Evolutionary conservation across 2,888 invertebrate species (phyloP).

Genomic region (Drosophila eohydei): DNA sequence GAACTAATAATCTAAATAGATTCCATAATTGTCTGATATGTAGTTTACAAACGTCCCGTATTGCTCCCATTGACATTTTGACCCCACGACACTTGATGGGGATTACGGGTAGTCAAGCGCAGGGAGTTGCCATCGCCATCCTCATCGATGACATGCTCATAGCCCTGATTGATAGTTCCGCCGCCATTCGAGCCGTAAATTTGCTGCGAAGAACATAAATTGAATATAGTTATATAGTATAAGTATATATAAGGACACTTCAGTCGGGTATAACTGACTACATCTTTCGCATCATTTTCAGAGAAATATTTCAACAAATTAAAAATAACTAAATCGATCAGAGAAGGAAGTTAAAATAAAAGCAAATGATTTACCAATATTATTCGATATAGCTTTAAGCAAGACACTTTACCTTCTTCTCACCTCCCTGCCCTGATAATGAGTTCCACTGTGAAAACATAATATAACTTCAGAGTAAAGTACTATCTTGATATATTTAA

Average conservation of each 20-base stretch:
- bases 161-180: slow-evolving; percentile 92
- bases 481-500: too few relatives aligned
- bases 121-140: slow-evolving; percentile 91
- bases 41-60: slow-evolving; percentile 81
- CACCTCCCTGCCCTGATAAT: too few relatives aligned
- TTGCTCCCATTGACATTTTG: slow-evolving; percentile 83
- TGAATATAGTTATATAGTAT: background rate
- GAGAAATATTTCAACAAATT: too few relatives aligned
- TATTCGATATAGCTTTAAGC: too few relatives aligned
- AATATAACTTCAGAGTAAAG: too few relatives aligned
- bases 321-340: too few relatives aligned
- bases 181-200: slow-evolving; percentile 85
- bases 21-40: slow-evolving; percentile 23
- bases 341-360: too few relatives aligned
- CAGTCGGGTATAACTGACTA: background rate
- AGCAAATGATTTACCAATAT: too few relatives aligned
- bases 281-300: too few relatives aligned
- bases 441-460: too few relatives aligned
- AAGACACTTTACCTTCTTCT: too few relatives aligned
- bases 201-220: slow-evolving; percentile 48
- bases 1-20: slow-evolving; percentile 27
- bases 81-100: slow-evolving; percentile 87
- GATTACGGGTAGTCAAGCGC: slow-evolving; percentile 89
- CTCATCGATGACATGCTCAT: slow-evolving; percentile 89
- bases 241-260: background rate